Conservation (phyloP, 2,797 vertebrate genomes). For the Chaunax sp. region DNA sequence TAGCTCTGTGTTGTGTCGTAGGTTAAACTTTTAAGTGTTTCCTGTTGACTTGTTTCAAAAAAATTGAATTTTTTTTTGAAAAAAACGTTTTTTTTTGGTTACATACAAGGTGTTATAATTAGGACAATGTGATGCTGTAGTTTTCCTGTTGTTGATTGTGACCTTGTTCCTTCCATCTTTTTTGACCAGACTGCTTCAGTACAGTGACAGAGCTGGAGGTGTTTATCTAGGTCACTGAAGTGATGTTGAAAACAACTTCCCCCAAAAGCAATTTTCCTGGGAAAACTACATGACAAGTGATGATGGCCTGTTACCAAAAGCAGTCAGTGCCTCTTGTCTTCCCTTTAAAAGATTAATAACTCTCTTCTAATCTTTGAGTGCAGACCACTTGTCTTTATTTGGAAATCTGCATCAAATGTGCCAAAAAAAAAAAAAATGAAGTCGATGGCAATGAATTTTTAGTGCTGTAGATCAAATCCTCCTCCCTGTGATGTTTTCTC, state of each 20-base stretch:
- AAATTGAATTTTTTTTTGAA: too few species aligned
- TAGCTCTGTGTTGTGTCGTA: too few species aligned
- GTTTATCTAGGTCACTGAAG: conserved; percentile 63
- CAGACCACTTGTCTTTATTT: conserved; percentile 42
- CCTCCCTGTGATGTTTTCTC: conserved; percentile 17
- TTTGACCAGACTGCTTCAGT: conserved; percentile 4
- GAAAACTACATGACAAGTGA: conserved; percentile 59
- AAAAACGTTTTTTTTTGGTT: too few species aligned
- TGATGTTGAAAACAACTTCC: conserved; percentile 57
- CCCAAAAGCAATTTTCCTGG: conserved; percentile 51
- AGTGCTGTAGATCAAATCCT: conserved; percentile 15
- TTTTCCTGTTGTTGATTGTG: too few species aligned
- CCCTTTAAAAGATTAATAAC: conserved; percentile 64
- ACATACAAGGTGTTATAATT: too few species aligned
- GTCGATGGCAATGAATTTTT: conserved; percentile 41
- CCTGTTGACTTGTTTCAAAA: too few species aligned
- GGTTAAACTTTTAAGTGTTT: too few species aligned
- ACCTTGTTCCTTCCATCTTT: too few species aligned
- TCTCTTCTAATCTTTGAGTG: conserved; percentile 36
- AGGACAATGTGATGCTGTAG: too few species aligned
- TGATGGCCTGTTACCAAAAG: conserved; percentile 63
- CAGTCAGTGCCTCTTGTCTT: conserved; percentile 48
- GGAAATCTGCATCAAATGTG: conserved; percentile 41
- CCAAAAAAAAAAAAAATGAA: conserved; percentile 38
- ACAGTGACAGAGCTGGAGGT: conserved; percentile 26